phyloP scores from a whole-genome alignment of 2,797 vertebrate species.

The Chiloscyllium punctatum region DNA sequence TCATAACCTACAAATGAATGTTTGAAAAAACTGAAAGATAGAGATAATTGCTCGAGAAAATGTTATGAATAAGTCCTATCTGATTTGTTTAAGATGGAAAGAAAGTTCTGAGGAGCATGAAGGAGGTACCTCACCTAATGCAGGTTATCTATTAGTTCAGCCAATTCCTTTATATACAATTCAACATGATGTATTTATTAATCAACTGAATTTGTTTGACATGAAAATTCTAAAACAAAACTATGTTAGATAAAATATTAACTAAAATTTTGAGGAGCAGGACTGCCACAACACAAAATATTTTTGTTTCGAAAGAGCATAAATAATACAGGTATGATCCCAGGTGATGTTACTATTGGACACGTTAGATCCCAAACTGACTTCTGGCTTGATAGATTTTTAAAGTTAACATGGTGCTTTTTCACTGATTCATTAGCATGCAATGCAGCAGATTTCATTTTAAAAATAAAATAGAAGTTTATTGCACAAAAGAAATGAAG shows the following conservation, averaged over 20 bases:
- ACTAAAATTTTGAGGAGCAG: background rate
- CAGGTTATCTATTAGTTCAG: background rate
- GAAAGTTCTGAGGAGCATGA: background rate
- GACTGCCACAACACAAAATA: background rate
- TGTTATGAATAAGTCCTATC: background rate
- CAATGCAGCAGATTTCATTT: no score
- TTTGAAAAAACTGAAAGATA: no score
- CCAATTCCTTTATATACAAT: background rate
- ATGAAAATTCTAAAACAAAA: background rate
- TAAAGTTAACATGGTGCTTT: no score
- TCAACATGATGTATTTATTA: background rate
- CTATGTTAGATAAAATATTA: background rate
- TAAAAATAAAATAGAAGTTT: no score
- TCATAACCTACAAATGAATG: no score
- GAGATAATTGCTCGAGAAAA: conserved; percentile 5
- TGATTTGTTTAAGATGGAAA: background rate
- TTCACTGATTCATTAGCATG: no score
- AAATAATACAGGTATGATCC: no score
- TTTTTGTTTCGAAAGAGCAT: background rate
- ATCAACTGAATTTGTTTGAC: background rate
- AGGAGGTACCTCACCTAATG: background rate
- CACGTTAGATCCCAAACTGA: no score
- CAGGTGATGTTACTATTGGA: no score
- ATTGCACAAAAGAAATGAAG: no score
- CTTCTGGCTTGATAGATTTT: no score